Evolutionary conservation across 2,797 vertebrate genomes (phyloP).

Genomic region (Coccyzus lansbergi): DNA sequence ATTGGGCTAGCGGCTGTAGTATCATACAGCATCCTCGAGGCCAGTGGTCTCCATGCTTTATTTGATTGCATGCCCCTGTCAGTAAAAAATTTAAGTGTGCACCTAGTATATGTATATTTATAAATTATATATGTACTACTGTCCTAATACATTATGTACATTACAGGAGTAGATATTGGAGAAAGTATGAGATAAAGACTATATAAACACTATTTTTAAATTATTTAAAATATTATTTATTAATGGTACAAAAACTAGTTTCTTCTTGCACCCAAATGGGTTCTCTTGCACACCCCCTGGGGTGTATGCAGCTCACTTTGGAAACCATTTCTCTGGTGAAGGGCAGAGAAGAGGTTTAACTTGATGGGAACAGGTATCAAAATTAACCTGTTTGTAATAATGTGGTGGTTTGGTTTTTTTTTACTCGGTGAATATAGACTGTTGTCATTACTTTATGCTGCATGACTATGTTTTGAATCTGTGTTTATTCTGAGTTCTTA

Average conservation of each 20-base stretch:
- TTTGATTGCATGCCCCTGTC: neutral
- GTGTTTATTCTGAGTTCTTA: neutral
- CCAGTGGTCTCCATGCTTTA: neutral
- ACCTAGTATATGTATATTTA: neutral
- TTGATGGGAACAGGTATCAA: neutral
- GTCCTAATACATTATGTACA: neutral
- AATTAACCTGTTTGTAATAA: neutral
- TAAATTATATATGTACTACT: neutral
- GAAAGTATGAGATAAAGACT: neutral
- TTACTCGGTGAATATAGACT: neutral
- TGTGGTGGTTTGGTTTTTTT: no score
- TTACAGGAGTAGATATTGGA: neutral
- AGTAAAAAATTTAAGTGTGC: neutral
- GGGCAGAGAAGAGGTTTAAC: neutral
- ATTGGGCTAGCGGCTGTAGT: neutral
- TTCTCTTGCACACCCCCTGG: neutral
- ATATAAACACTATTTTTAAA: conserved; percentile 7
- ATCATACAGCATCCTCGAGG: neutral
- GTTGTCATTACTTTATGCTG: neutral
- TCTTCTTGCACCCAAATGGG: neutral
- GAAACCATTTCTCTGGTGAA: neutral
- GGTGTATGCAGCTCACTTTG: neutral
- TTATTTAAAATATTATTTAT: neutral
- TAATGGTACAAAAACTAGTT: neutral
- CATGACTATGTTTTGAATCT: neutral